A percentile compares a stretch with the other conserved stretches of the same genome.
Conservation (phyloP, 2,797 vertebrate genomes). For the Poeciliopsis presidionis region DNA sequence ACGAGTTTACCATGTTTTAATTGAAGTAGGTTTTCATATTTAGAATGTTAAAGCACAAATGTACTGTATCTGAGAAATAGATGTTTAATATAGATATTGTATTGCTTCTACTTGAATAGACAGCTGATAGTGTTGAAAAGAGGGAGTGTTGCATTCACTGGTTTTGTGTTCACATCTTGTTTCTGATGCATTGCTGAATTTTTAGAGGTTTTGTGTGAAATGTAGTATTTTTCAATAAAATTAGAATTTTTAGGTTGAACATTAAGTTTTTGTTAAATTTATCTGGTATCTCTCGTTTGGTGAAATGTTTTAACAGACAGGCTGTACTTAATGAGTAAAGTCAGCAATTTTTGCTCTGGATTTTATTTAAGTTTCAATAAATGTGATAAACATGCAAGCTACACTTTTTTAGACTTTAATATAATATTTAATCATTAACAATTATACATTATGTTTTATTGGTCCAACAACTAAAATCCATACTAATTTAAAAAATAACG, state of each 20-base stretch:
- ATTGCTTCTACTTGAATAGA: conserved; percentile 1
- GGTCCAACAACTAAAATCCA: not conserved
- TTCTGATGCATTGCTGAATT: not conserved
- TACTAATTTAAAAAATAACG: not conserved
- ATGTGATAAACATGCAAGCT: not conserved
- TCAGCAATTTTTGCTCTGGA: not conserved
- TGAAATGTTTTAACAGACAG: not conserved
- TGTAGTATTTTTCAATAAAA: not conserved
- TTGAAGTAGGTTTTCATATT: not conserved
- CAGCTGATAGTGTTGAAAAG: not conserved
- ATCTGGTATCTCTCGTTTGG: not conserved
- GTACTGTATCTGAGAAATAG: conserved; percentile 9
- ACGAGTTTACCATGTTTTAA: conserved; percentile 1
- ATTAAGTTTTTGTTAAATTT: not conserved
- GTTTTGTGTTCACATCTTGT: not conserved
- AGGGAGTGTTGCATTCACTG: not conserved
- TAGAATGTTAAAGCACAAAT: not conserved
- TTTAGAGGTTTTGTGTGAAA: not conserved
- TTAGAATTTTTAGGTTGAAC: not conserved
- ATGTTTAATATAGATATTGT: not conserved
- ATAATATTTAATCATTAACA: not conserved
- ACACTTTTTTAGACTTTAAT: not conserved
- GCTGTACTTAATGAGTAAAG: not conserved
- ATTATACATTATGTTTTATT: not conserved
- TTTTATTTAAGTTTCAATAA: not conserved